phyloP scores from a whole-genome alignment of 1,140 invertebrate genomes.

The Rhizoglyphus robini region DNA sequence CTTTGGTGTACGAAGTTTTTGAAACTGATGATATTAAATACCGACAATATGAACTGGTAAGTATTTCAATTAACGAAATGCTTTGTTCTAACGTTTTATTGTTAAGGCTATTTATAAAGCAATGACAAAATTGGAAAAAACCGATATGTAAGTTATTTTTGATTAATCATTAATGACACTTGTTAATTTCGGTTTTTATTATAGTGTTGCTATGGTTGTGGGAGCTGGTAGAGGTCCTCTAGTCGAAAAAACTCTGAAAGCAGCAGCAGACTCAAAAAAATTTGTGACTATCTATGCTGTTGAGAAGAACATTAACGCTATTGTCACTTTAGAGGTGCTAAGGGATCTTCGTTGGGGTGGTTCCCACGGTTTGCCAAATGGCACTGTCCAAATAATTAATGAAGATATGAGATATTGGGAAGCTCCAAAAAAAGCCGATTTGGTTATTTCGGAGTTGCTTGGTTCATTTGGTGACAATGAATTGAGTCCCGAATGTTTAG shows the following conservation, averaged over 20 bases:
- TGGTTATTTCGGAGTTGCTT: conserved; percentile 88
- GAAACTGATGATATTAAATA: conserved; percentile 97
- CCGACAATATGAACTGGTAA: conserved; percentile 66
- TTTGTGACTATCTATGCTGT: conserved; percentile 74
- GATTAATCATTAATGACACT: too few species aligned
- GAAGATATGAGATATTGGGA: conserved; percentile 80
- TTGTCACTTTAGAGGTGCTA: conserved; percentile 50
- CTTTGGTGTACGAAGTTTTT: conserved; percentile 92
- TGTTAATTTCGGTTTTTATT: background rate
- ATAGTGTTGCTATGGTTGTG: conserved; percentile 64
- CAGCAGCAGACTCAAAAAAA: conserved; percentile 49
- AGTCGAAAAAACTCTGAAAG: conserved; percentile 65
- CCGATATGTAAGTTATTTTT: conserved; percentile 35
- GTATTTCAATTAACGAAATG: background rate
- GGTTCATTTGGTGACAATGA: conserved; percentile 99
- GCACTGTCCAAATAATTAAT: conserved; percentile 45
- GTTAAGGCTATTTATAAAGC: conserved; percentile 47
- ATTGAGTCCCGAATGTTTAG: conserved; percentile 92
- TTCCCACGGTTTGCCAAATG: background rate
- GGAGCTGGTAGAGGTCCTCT: conserved; percentile 91
- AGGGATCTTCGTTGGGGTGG: conserved; percentile 16
- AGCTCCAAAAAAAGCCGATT: conserved; percentile 62
- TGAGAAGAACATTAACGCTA: conserved; percentile 95
- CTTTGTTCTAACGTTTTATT: conserved; percentile 1
- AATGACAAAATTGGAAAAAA: conserved; percentile 41